These are phyloP conservation scores for Alethe castanea DNA, from an alignment of 2,113 vertebrate genomes.

Conservation along the genomic window DNA sequence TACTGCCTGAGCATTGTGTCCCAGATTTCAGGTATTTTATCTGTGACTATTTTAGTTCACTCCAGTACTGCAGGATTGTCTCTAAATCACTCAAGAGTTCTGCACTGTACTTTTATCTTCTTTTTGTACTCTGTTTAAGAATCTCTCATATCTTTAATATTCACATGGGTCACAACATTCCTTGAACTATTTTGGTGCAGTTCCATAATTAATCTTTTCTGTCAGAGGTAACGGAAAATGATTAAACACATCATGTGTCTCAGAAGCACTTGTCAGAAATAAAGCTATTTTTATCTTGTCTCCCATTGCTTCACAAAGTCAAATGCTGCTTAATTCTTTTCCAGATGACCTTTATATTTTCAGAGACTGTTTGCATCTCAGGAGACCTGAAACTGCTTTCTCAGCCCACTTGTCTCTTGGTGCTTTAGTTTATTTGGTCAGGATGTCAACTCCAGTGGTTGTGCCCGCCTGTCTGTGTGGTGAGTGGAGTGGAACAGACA, in stretches of 20 bases:
- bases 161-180: conserved; percentile 51
- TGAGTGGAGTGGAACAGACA: not conserved
- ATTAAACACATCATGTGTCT: conserved; percentile 64
- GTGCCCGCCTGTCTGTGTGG: not conserved
- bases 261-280: conserved; percentile 61
- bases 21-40: conserved; percentile 24
- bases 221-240: conserved; percentile 46
- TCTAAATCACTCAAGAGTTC: conserved; percentile 19
- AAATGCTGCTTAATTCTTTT: conserved; percentile 27
- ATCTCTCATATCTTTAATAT: conserved; percentile 52
- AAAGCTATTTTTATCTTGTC: conserved; percentile 46
- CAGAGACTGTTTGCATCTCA: not conserved
- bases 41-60: conserved; percentile 9
- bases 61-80: not conserved
- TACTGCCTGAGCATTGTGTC: not conserved
- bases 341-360: conserved; percentile 54
- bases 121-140: conserved; percentile 59
- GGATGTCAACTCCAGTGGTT: not conserved
- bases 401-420: not conserved
- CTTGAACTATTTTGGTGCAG: conserved; percentile 58
- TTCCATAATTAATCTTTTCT: conserved; percentile 61
- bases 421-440: not conserved
- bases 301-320: conserved; percentile 41
- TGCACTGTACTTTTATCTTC: conserved; percentile 40
- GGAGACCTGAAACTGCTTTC: conserved; percentile 12